These are phyloP conservation scores for Spongilla lacustris DNA, from an alignment of 37 sponge, comb jelly and placozoan species.

Conservation along the genomic window DNA sequence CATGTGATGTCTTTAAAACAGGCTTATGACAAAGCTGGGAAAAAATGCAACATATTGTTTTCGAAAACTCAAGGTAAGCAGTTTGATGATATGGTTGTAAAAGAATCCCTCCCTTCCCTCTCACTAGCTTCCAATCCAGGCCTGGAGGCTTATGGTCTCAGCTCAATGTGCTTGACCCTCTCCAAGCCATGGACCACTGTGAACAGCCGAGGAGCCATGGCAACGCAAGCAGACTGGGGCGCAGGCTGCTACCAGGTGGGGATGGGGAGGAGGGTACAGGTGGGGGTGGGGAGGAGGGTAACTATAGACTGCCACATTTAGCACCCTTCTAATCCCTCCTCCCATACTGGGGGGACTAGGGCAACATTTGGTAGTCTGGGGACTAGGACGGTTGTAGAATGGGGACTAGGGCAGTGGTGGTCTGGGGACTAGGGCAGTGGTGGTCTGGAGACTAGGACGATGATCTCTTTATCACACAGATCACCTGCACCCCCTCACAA, in stretches of 20 bases:
- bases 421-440: too few species aligned
- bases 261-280: not conserved
- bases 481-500: slow-evolving; percentile 10
- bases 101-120: not conserved
- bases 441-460: too few species aligned
- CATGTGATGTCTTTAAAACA: too few species aligned
- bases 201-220: not conserved
- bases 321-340: too few species aligned
- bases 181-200: not conserved
- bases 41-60: not conserved
- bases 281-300: too few species aligned
- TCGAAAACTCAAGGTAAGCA: not conserved
- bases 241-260: slow-evolving; percentile 57
- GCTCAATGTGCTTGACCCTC: slow-evolving; percentile 13
- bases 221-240: slow-evolving; percentile 19
- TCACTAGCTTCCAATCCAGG: not conserved
- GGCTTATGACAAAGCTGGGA: too few species aligned
- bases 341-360: too few species aligned
- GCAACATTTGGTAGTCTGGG: too few species aligned
- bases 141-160: slow-evolving; percentile 26
- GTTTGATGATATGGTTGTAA: too few species aligned
- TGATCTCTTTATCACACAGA: slow-evolving; percentile 13
- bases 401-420: too few species aligned
- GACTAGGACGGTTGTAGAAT: too few species aligned
- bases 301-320: too few species aligned